phyloP scores from a whole-genome alignment of 1,140 invertebrate genomes.

The Melipona quadrifasciata region DNA sequence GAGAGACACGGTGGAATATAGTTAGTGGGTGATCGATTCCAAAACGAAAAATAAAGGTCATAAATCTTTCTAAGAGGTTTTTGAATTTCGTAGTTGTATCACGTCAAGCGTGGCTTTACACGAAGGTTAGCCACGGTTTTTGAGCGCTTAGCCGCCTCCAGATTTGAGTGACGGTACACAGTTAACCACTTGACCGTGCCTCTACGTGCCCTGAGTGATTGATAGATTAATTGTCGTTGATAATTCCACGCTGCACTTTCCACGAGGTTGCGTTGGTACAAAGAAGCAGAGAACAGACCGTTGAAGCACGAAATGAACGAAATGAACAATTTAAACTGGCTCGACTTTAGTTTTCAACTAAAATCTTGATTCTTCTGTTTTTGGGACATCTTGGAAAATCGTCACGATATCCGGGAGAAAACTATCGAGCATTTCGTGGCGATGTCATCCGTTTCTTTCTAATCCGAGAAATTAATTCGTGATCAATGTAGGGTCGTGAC shows the following conservation, averaged over 20 bases:
- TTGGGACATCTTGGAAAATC: neutral
- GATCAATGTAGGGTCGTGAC: constrained; percentile 29
- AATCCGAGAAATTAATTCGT: constrained; percentile 63
- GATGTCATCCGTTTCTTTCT: neutral
- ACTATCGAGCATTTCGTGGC: neutral
- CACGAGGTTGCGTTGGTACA: constrained; percentile 8
- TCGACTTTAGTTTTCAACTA: neutral
- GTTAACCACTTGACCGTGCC: constrained; percentile 82
- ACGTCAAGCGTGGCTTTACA: constrained; percentile 70
- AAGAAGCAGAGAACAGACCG: neutral
- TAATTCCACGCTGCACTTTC: constrained; percentile 52
- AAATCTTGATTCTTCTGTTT: neutral
- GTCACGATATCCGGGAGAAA: neutral
- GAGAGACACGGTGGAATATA: neutral
- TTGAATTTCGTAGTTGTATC: constrained; percentile 64
- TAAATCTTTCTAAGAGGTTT: constrained; percentile 77
- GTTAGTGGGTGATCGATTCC: constrained; percentile 20
- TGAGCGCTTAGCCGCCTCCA: constrained; percentile 73
- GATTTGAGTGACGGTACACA: constrained; percentile 81
- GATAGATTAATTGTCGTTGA: constrained; percentile 78
- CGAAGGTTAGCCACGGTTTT: constrained; percentile 78
- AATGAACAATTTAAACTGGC: constrained; percentile 16
- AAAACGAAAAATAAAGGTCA: constrained; percentile 59
- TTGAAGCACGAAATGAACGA: constrained; percentile 4
- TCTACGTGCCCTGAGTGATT: constrained; percentile 74